Base-by-base conservation (phyloP, 2,113 vertebrate genomes). In the Hippocampus zosterae region DNA sequence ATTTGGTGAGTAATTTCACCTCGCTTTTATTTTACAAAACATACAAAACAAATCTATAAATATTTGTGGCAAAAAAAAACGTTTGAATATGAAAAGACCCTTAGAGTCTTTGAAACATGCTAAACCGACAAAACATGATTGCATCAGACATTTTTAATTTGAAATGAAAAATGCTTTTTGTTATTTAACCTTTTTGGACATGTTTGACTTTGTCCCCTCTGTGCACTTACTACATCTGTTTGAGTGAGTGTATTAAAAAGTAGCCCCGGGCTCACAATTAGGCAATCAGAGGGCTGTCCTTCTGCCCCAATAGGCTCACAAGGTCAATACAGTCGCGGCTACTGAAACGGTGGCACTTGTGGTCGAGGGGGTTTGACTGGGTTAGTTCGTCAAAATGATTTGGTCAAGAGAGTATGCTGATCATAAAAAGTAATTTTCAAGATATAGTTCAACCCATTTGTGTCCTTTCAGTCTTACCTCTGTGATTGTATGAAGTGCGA, bases 221-320 rank as follows among this genome's bases (percentile, higher is more conserved):
- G 37, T 81, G 57, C 29, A 65, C 70, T 72, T 72, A 16, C 29
- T 27, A 9, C 80, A 82, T 89, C 81, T 83, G 83, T 66, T 75
- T 64, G 70, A 78, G 67, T 65, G 50, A 12, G 53, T 64, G 40
- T 81, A 88, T 84, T 83, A 86, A 86, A 88, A 77, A 55, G 68
- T 77, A 67, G 73, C 90, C 87, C 52, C 71, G 65, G 91, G 91
- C 90, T 86, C 73, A 78, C 81, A 89, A 89, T 88, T 84, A 90
- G 83, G 46, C 78, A 81, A 90, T 90, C 84, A 85, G 70, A 72
- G 83, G 59, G 23, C 78, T 69, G 78, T 87, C 76, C 85, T 93
- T 92, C 86, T 37, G 84, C 90, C 76, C 88, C 82, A 89, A 68
- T 85, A 85, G 79, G 71, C 78, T 70, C 76, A 77, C 88, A 93